phyloP scores from a whole-genome alignment of 2,888 invertebrate species.

The Asteroscopus sphinx region DNA sequence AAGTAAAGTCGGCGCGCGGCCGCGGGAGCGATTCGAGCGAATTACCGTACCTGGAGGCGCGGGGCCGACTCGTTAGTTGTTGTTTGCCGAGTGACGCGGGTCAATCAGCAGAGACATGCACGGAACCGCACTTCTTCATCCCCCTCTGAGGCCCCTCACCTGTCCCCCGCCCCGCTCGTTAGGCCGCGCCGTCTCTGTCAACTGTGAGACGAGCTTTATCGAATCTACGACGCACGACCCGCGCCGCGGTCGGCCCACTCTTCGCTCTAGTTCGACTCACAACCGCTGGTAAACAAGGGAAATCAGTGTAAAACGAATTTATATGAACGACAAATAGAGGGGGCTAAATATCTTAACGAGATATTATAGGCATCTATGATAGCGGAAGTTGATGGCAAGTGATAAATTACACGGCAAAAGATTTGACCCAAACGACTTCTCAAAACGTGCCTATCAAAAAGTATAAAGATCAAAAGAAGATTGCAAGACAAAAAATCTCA shows the following conservation, averaged over 20 bases:
- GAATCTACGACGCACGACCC: constrained; percentile 89
- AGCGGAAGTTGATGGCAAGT: constrained; percentile 14
- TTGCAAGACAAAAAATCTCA: constrained; percentile 19
- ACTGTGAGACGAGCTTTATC: constrained; percentile 89
- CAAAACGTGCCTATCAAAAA: constrained; percentile 1
- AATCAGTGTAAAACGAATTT: constrained; percentile 87
- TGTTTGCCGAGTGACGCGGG: constrained; percentile 90
- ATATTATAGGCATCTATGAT: constrained; percentile 41
- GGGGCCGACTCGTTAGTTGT: constrained; percentile 89
- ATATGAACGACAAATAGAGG: constrained; percentile 77
- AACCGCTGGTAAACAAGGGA: constrained; percentile 87
- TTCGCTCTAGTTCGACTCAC: constrained; percentile 84
- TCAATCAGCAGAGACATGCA: constrained; percentile 90
- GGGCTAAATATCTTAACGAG: constrained; percentile 58
- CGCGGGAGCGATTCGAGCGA: constrained; percentile 85
- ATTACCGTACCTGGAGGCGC: constrained; percentile 85
- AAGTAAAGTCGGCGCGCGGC: constrained; percentile 81
- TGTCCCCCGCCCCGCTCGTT: constrained; percentile 78
- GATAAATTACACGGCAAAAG: constrained; percentile 11
- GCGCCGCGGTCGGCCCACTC: constrained; percentile 86
- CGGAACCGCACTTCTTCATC: constrained; percentile 89
- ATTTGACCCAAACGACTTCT: constrained; percentile 23
- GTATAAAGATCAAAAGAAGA: constrained; percentile 37
- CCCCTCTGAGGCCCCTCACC: constrained; percentile 69
- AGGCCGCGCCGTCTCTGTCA: constrained; percentile 88